Percentiles rank a stretch among this genome's conserved stretches.
phyloP scores from a whole-genome alignment of 2,888 invertebrate genomes.

The Rhogogaster chlorosoma region DNA sequence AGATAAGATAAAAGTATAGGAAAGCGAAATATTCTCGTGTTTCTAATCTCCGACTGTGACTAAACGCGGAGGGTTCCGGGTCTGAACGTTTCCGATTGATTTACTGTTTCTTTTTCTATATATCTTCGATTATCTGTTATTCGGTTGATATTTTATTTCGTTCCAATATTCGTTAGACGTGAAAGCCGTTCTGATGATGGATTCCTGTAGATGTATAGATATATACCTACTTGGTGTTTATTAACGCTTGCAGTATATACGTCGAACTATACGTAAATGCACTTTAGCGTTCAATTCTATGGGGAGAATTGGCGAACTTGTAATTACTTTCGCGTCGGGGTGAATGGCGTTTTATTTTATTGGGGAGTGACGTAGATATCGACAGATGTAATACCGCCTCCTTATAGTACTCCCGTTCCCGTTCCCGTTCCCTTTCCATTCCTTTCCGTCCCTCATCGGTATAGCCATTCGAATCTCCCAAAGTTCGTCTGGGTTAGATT shows the following conservation, averaged over 20 bases:
- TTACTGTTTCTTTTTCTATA: not conserved
- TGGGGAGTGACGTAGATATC: constrained; percentile 70
- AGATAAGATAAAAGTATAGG: not conserved
- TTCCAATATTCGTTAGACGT: not conserved
- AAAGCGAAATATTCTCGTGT: not conserved
- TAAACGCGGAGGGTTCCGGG: not conserved
- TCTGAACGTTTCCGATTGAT: not conserved
- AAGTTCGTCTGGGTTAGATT: not conserved
- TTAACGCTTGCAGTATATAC: not conserved
- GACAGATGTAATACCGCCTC: constrained; percentile 69
- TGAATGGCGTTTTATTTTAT: constrained; percentile 68
- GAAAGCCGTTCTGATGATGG: not conserved
- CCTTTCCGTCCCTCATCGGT: not conserved
- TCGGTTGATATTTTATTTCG: not conserved
- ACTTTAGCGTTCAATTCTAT: constrained; percentile 21
- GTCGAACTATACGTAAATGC: not conserved
- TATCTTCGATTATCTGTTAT: not conserved
- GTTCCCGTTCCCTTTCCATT: not conserved
- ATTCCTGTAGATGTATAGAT: not conserved
- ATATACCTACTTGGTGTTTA: not conserved
- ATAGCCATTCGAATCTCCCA: constrained; percentile 2
- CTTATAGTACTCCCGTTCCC: constrained; percentile 29
- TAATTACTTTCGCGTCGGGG: constrained; percentile 43
- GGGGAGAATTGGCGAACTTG: constrained; percentile 48
- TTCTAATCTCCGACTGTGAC: not conserved